phyloP scores from a whole-genome alignment of 2,113 vertebrate species.

The Rhinichthys klamathensis region DNA sequence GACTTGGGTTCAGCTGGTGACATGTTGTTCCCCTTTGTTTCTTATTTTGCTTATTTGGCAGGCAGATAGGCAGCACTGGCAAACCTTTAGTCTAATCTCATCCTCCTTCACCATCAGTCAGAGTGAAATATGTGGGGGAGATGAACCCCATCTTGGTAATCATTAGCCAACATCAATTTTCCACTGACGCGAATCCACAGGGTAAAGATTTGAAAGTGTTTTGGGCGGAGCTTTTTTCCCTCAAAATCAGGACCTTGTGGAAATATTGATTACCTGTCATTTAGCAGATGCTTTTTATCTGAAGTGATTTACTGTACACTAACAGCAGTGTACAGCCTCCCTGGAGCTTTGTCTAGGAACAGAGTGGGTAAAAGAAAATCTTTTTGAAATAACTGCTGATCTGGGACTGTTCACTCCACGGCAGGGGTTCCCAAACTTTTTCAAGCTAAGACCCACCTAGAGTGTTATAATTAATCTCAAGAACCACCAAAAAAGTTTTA shows the following conservation, averaged over 20 bases:
- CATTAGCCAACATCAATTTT: constrained; percentile 41
- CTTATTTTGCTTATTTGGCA: constrained; percentile 44
- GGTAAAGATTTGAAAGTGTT: constrained; percentile 28
- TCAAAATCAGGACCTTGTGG: not conserved
- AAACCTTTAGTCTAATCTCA: constrained; percentile 21
- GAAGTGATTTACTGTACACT: constrained; percentile 33
- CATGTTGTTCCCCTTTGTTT: constrained; percentile 51
- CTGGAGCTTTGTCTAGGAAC: not conserved
- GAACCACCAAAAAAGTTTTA: not conserved
- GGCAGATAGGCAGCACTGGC: constrained; percentile 33
- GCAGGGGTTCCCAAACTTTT: not conserved
- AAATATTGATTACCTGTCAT: constrained; percentile 43
- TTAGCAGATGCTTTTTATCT: constrained; percentile 26
- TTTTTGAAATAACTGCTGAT: not conserved
- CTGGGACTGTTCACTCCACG: not conserved
- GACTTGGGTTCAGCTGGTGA: constrained; percentile 47
- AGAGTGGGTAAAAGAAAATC: not conserved
- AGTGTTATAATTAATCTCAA: not conserved
- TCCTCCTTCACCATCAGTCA: constrained; percentile 6
- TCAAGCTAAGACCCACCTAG: not conserved
- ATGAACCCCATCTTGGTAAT: constrained; percentile 35
- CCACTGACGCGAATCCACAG: constrained; percentile 19
- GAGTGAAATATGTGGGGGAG: constrained; percentile 21
- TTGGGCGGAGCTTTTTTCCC: not conserved
- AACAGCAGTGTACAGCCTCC: constrained; percentile 19